These are phyloP conservation scores for Ctenicera cuprea DNA, from an alignment of 2,888 invertebrate species.

Conservation along the genomic window DNA sequence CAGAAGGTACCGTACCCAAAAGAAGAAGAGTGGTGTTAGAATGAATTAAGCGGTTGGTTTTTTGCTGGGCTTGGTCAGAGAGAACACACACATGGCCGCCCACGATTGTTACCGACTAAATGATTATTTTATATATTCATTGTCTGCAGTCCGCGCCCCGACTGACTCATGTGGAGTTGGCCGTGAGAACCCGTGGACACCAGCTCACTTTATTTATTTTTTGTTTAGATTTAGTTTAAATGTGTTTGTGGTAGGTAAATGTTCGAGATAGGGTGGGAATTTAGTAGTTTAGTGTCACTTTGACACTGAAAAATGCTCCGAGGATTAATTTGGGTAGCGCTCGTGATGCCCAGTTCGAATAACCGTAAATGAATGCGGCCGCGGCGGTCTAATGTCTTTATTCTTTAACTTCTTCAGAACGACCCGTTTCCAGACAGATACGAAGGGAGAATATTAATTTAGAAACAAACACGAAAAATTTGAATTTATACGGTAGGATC, in stretches of 20 bases:
- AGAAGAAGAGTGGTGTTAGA: slow-evolving; percentile 49
- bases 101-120: slow-evolving; percentile 62
- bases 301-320: slow-evolving; percentile 60
- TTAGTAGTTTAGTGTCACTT: slow-evolving; percentile 54
- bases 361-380: slow-evolving; percentile 20
- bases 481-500: no score
- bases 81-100: slow-evolving; percentile 64
- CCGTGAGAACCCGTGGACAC: slow-evolving; percentile 61
- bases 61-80: slow-evolving; percentile 60
- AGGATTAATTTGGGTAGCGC: slow-evolving; percentile 51
- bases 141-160: slow-evolving; percentile 77
- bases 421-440: not conserved
- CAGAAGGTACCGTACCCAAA: slow-evolving; percentile 34
- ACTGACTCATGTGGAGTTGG: slow-evolving; percentile 73
- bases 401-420: slow-evolving; percentile 23
- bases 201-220: slow-evolving; percentile 56
- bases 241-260: slow-evolving; percentile 59
- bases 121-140: slow-evolving; percentile 64
- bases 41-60: slow-evolving; percentile 56
- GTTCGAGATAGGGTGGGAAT: slow-evolving; percentile 55
- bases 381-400: slow-evolving; percentile 37
- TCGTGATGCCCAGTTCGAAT: slow-evolving; percentile 25
- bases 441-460: not conserved
- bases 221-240: slow-evolving; percentile 60
- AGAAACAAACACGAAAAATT: no score